Conservation (phyloP, 2,888 invertebrate genomes). For the Hirtodrosophila alboralis region DNA sequence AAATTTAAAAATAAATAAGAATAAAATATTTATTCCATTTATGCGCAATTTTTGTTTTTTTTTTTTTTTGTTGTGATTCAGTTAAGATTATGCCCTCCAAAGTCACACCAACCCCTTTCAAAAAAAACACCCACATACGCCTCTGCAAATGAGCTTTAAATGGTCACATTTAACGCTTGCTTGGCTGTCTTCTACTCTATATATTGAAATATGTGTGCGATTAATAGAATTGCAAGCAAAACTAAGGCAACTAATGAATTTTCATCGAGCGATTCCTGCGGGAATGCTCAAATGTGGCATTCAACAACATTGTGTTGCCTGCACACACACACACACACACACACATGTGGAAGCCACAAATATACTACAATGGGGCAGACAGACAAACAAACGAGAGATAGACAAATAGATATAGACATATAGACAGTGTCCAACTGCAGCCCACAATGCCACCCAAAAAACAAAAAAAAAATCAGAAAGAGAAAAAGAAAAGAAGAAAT, state of each 20-base stretch:
- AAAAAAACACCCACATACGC: too few relatives aligned
- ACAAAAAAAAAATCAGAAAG: too few relatives aligned
- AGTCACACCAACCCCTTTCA: too few relatives aligned
- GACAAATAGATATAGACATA: neutral
- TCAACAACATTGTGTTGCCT: conserved; percentile 21
- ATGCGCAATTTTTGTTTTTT: too few relatives aligned
- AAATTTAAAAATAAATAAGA: too few relatives aligned
- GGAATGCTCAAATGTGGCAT: conserved; percentile 63
- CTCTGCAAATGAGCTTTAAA: too few relatives aligned
- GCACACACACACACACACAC: conserved; percentile 40
- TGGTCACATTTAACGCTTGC: conserved; percentile 50
- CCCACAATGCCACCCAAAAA: conserved; percentile 17
- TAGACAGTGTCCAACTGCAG: neutral
- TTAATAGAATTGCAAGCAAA: conserved; percentile 51
- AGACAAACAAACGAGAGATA: conserved; percentile 21
- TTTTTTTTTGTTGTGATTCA: too few relatives aligned
- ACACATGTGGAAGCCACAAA: conserved; percentile 62
- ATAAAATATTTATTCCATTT: too few relatives aligned
- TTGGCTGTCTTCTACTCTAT: conserved; percentile 44
- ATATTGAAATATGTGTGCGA: conserved; percentile 16
- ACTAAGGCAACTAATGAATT: conserved; percentile 76
- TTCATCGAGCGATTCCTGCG: conserved; percentile 71
- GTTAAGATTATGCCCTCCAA: too few relatives aligned
- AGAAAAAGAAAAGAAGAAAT: too few relatives aligned
- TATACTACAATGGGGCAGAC: conserved; percentile 25